Conservation (phyloP, 1,140 invertebrate genomes). For the Aethina tumida region DNA sequence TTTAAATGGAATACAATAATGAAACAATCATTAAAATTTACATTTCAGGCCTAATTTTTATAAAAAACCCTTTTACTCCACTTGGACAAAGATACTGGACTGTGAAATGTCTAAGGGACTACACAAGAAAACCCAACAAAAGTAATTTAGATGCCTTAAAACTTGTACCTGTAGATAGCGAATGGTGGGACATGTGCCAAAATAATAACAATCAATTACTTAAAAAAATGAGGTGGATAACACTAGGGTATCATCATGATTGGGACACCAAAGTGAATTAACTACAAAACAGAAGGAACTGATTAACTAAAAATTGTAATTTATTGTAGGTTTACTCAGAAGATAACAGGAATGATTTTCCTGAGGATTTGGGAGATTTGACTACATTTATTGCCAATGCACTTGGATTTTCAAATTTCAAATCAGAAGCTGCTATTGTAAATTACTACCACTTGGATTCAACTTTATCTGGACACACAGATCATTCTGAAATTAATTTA, state of each 20-base stretch:
- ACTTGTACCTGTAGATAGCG: slow-evolving; percentile 33
- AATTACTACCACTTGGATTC: slow-evolving; percentile 92
- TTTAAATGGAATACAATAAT: slow-evolving; percentile 6
- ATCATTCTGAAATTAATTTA: slow-evolving; percentile 80
- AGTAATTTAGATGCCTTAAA: slow-evolving; percentile 61
- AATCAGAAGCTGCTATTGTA: slow-evolving; percentile 82
- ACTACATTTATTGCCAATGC: slow-evolving; percentile 49
- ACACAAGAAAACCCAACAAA: slow-evolving; percentile 64
- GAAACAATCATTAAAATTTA: too few relatives aligned
- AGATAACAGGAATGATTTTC: slow-evolving; percentile 54
- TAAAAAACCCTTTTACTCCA: slow-evolving; percentile 73
- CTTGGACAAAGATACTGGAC: slow-evolving; percentile 77
- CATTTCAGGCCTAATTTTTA: slow-evolving; percentile 58
- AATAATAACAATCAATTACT: slow-evolving; percentile 33
- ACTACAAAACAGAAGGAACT: slow-evolving; percentile 6
- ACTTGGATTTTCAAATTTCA: slow-evolving; percentile 55
- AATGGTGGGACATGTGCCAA: slow-evolving; percentile 36
- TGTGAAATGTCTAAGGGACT: slow-evolving; percentile 63
- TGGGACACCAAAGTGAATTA: slow-evolving; percentile 80
- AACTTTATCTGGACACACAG: slow-evolving; percentile 80
- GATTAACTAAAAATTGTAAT: slow-evolving; percentile 10
- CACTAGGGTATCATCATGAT: slow-evolving; percentile 90
- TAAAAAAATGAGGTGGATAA: slow-evolving; percentile 78
- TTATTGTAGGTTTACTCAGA: slow-evolving; percentile 54
- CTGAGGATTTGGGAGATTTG: slow-evolving; percentile 55